Evolutionary conservation across 2,797 vertebrate genomes (phyloP).

Genomic region (Hirundo rustica): DNA sequence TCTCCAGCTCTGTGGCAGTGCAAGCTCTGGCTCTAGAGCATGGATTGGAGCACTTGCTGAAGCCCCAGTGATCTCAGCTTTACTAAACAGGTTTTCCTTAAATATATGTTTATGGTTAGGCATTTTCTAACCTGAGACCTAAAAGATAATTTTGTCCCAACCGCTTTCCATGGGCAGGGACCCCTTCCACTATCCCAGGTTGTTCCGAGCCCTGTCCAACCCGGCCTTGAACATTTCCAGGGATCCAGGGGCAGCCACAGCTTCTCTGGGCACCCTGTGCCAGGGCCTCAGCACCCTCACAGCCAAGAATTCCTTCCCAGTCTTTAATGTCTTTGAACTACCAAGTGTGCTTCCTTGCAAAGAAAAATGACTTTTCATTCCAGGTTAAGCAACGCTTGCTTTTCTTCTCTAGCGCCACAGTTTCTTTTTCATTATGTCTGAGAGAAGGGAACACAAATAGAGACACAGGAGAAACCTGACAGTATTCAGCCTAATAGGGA

Average conservation of each 20-base stretch:
- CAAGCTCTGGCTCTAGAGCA: not conserved
- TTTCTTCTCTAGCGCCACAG: not conserved
- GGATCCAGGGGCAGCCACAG: not conserved
- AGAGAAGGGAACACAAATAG: not conserved
- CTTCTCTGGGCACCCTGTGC: not conserved
- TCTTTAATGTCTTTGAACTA: not conserved
- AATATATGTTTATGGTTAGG: not conserved
- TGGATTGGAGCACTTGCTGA: not conserved
- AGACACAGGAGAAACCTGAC: not conserved
- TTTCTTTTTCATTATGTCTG: not conserved
- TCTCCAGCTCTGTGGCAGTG: not conserved
- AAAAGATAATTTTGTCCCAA: not conserved
- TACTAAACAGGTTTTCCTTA: not conserved
- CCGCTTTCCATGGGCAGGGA: not conserved
- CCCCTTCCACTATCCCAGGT: fast-evolving
- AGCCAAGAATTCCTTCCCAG: not conserved
- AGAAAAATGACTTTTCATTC: not conserved
- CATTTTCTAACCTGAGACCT: not conserved
- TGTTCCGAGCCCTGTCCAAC: fast-evolving
- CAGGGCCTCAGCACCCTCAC: not conserved
- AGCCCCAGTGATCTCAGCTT: not conserved
- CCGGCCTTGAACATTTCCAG: not conserved
- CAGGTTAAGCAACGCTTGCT: not conserved
- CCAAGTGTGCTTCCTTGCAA: not conserved
- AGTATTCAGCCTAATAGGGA: not conserved